Conservation (phyloP, 2,888 invertebrate species). For the Caenorhabditis zanzibari region DNA sequence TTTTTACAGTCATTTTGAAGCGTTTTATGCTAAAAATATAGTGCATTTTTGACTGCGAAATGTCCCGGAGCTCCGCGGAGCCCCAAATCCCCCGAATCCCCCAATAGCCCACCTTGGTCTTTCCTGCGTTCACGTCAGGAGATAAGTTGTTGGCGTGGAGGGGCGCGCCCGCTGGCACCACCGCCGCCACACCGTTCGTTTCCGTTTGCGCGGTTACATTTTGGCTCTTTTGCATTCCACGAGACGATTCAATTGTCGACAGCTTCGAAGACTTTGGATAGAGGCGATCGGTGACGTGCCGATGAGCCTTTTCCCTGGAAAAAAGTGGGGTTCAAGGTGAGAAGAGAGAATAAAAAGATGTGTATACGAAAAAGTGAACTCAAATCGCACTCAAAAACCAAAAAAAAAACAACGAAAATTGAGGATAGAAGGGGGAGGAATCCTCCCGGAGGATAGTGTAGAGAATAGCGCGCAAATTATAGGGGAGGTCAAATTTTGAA, state of each 20-base stretch:
- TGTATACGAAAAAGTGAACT: slow-evolving; percentile 15
- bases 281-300: slow-evolving; percentile 70
- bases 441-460: slow-evolving; percentile 5
- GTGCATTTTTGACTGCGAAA: too few relatives aligned
- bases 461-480: not conserved
- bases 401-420: not conserved
- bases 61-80: too few relatives aligned
- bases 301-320: slow-evolving; percentile 70
- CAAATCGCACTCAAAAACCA: slow-evolving; percentile 22
- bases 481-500: slow-evolving; percentile 12
- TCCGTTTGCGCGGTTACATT: slow-evolving; percentile 67
- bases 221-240: slow-evolving; percentile 72
- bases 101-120: slow-evolving; percentile 37
- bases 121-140: slow-evolving; percentile 68
- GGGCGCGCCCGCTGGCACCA: slow-evolving; percentile 31
- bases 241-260: slow-evolving; percentile 68
- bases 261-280: slow-evolving; percentile 72
- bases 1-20: too few relatives aligned
- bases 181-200: slow-evolving; percentile 63
- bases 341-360: not conserved
- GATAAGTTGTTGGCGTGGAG: slow-evolving; percentile 49
- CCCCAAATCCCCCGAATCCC: not conserved
- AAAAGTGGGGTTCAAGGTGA: not conserved
- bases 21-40: too few relatives aligned
- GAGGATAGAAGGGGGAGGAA: not conserved